Conservation (phyloP, 1,140 invertebrate genomes). For the Diorhabda sublineata region DNA sequence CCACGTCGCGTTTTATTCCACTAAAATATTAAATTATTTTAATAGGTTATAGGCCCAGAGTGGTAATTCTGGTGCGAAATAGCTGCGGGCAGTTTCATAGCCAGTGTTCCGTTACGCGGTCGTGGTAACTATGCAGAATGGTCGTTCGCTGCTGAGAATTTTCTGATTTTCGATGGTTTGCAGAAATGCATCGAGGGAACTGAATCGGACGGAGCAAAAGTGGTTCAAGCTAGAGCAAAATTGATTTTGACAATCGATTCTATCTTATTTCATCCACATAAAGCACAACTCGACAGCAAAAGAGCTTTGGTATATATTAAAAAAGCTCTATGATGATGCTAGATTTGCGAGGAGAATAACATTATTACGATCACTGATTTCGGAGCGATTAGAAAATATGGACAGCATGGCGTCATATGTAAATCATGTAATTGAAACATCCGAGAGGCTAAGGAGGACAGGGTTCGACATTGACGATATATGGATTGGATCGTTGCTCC, state of each 20-base stretch:
- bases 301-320: background rate
- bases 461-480: conserved; percentile 39
- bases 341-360: conserved; percentile 19
- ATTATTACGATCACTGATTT: conserved; percentile 29
- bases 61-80: too few relatives aligned
- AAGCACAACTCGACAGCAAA: background rate
- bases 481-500: conserved; percentile 40
- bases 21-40: too few relatives aligned
- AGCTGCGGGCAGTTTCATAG: too few relatives aligned
- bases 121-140: background rate
- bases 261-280: background rate
- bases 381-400: conserved; percentile 23
- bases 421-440: conserved; percentile 28
- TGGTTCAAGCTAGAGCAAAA: background rate
- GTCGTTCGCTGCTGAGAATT: background rate
- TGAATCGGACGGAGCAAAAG: background rate
- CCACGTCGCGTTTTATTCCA: too few relatives aligned
- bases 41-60: too few relatives aligned
- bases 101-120: background rate
- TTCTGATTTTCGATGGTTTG: background rate
- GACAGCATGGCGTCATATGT: conserved; percentile 30
- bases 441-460: conserved; percentile 28
- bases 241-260: background rate
- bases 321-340: background rate
- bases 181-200: background rate